Evolutionary conservation across 2,888 invertebrate genomes (phyloP).

Genomic region (Cryptus viduatorius): DNA sequence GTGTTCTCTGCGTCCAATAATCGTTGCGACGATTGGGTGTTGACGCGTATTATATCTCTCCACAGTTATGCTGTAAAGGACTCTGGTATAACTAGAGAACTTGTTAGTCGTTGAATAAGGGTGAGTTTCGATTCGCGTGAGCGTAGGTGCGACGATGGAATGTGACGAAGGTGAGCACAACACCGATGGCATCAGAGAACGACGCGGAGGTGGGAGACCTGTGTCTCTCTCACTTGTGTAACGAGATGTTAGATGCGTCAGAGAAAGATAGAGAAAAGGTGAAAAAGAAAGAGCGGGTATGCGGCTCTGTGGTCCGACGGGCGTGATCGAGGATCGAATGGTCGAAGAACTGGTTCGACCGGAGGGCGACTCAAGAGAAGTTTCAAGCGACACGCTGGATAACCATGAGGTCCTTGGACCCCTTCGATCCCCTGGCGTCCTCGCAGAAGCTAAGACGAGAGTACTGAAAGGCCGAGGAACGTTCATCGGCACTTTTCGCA

Average conservation of each 20-base stretch:
- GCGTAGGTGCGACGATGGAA: slow-evolving; percentile 68
- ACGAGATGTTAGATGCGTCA: slow-evolving; percentile 37
- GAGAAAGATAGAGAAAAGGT: slow-evolving; percentile 27
- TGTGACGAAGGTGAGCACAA: slow-evolving; percentile 61
- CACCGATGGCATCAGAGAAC: slow-evolving; percentile 33
- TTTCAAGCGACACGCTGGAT: slow-evolving; percentile 59
- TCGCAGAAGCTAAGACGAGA: slow-evolving; percentile 6
- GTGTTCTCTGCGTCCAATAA: slow-evolving; percentile 61
- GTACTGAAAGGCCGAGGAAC: slow-evolving; percentile 14
- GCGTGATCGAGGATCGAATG: slow-evolving; percentile 64
- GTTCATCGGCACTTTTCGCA: neutral
- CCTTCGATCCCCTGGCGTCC: neutral
- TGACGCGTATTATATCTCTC: slow-evolving; percentile 61
- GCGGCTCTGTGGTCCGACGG: slow-evolving; percentile 39
- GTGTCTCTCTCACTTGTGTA: slow-evolving; percentile 21
- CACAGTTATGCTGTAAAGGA: slow-evolving; percentile 22
- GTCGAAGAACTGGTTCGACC: slow-evolving; percentile 65
- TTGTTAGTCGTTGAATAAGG: slow-evolving; percentile 46
- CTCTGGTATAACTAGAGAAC: slow-evolving; percentile 10
- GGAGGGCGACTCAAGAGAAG: slow-evolving; percentile 55
- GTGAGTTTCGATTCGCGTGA: slow-evolving; percentile 57
- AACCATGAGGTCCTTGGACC: slow-evolving; percentile 26
- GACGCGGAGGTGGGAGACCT: slow-evolving; percentile 19
- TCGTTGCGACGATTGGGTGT: slow-evolving; percentile 64
- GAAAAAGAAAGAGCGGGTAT: slow-evolving; percentile 26